Percentiles rank a stretch among this genome's conserved stretches.
These are phyloP conservation scores for Bambusicola thoracicus DNA, from an alignment of 2,113 vertebrate species.

Conservation along the genomic window DNA sequence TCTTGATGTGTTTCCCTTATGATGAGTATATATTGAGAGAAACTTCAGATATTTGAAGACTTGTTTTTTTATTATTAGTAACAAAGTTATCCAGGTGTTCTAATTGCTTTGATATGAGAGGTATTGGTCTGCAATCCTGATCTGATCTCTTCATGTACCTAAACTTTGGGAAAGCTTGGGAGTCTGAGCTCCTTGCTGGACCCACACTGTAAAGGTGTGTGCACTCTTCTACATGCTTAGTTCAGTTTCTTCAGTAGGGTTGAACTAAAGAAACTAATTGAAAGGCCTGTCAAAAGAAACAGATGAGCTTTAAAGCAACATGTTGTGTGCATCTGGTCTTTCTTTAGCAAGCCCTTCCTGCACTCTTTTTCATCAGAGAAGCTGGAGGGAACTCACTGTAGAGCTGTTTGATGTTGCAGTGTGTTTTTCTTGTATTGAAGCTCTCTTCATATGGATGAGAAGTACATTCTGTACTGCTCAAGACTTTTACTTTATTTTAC, in stretches of 20 bases:
- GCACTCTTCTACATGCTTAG: background rate
- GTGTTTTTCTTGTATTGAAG: background rate
- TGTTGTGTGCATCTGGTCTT: rapidly evolving
- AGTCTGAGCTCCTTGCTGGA: background rate
- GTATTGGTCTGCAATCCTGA: background rate
- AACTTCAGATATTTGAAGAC: background rate
- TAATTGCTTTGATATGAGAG: background rate
- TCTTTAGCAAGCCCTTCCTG: background rate
- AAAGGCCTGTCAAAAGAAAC: background rate
- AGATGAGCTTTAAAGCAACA: background rate
- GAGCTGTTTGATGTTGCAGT: background rate
- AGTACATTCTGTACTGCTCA: background rate
- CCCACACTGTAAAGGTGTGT: rapidly evolving
- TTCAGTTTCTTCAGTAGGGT: background rate
- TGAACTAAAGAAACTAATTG: background rate
- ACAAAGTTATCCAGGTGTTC: background rate
- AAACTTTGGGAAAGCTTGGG: background rate
- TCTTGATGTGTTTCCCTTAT: background rate
- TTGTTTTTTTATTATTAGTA: background rate
- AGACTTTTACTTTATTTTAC: background rate
- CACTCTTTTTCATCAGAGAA: background rate
- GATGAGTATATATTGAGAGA: background rate
- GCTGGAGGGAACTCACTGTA: background rate
- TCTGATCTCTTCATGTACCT: background rate
- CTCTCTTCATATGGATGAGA: background rate